A percentile compares a stretch with the other conserved stretches of the same genome.
These are phyloP conservation scores for Myotis myotis DNA, from an alignment of 2,797 vertebrate genomes.

Conservation along the genomic window DNA sequence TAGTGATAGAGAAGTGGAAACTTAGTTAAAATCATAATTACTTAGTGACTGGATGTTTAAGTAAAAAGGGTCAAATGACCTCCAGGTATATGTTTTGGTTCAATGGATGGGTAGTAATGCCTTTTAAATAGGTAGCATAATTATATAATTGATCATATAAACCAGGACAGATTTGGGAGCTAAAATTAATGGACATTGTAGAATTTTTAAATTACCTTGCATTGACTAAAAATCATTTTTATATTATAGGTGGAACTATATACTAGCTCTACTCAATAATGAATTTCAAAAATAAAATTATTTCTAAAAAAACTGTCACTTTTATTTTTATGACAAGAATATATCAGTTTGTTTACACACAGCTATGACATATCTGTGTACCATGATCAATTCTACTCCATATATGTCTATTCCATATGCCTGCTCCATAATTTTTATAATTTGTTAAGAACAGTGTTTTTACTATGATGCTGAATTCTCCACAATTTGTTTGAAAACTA, in stretches of 20 bases:
- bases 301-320: constrained; percentile 27
- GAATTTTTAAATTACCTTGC: not conserved
- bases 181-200: not conserved
- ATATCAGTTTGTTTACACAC: not conserved
- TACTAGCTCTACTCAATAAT: not conserved
- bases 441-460: not conserved
- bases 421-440: not conserved
- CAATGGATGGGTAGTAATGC: not conserved
- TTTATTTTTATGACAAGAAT: not conserved
- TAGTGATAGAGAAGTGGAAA: not conserved
- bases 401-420: not conserved
- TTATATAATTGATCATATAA: not conserved
- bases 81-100: not conserved
- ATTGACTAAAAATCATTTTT: not conserved
- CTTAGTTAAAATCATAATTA: not conserved
- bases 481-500: not conserved
- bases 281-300: constrained; percentile 34
- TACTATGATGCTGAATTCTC: not conserved
- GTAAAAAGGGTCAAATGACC: not conserved
- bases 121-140: not conserved
- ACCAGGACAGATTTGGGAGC: not conserved
- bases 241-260: not conserved
- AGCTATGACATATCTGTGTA: not conserved
- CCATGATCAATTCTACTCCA: not conserved
- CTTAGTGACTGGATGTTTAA: not conserved